Base-by-base conservation (phyloP, 2,113 vertebrate genomes). In the Dryoscopus gambensis region DNA sequence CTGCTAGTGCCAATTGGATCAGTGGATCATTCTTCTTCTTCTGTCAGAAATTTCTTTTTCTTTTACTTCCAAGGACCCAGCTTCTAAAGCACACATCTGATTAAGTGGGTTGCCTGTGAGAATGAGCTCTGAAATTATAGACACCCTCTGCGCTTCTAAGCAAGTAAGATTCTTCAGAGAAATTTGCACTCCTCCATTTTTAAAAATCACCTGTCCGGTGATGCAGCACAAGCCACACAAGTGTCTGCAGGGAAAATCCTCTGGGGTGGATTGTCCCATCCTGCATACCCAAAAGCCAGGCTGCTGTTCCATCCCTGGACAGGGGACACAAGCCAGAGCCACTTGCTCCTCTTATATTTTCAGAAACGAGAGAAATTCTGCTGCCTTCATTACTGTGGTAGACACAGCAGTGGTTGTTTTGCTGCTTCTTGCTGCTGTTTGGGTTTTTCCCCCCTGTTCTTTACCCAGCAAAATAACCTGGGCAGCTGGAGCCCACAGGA, bases 221-320 rank as follows among this genome's bases (percentile, higher is more conserved):
- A 50, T 39, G 44, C 21, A 40, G 55, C 49, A 15, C 2, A 0
- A 33, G 33, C 24, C 3, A 4, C 52, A 31, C 8, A 1, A 3
- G 7, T 24, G 33, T 35, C 57, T 5, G 0, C 15, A 9, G n/a
- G 22, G 8, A 10, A 69, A 52, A 60, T 7, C 49, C 59, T 35
- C 37, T 22, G 59, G 73, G 35, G 6, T 5, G 11, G 12, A 52
- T 75, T 46, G 25, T 79, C 23, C 52, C 46, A 31, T 28, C 18
- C 84, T 7, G 3, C 57, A 14, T 12, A 10, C 4, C 23, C 30
- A 0, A 0, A 6, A 59, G 47, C 4, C 2, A 56, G 37, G 31
- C 46, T 0, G 0, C 47, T n/a, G 56, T 17, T 22, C 33, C 42
- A 9, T 35, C 33, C 42, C 33, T 47, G 27, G 31, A 19, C 6